A percentile compares a stretch with the other conserved stretches of the same genome.
Conservation (phyloP, 2,113 vertebrate genomes). For the Tricholaema leucomelas region DNA sequence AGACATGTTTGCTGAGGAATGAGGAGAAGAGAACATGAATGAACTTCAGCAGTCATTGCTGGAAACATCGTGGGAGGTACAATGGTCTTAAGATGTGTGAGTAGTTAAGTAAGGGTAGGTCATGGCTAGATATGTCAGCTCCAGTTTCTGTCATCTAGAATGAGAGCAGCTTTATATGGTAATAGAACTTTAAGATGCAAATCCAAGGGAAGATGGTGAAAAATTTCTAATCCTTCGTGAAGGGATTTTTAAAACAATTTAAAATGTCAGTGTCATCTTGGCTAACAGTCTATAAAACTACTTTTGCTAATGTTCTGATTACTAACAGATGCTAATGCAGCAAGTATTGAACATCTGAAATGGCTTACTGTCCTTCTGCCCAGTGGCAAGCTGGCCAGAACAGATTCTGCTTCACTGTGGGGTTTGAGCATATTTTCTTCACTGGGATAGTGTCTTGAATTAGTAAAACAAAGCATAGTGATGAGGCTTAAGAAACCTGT, state of each 20-base stretch:
- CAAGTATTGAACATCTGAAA: background rate
- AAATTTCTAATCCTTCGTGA: background rate
- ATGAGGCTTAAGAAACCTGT: background rate
- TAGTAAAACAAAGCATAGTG: background rate
- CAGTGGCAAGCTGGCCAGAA: background rate
- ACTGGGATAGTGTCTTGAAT: no score
- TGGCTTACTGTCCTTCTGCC: background rate
- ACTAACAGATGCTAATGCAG: background rate
- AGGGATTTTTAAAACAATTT: background rate
- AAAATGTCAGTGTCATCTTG: background rate
- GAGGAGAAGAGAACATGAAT: background rate
- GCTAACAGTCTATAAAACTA: background rate
- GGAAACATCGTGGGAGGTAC: rapidly evolving
- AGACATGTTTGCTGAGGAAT: rapidly evolving
- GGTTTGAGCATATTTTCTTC: background rate
- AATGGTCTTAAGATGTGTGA: background rate
- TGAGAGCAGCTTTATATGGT: background rate
- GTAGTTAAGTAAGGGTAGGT: no score
- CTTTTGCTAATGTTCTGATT: background rate
- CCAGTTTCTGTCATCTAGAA: background rate
- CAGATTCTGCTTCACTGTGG: background rate
- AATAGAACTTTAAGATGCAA: background rate
- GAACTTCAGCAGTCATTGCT: background rate
- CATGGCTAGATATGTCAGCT: background rate
- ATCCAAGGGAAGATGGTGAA: background rate